These are phyloP conservation scores for Bombus soroeensis DNA, from an alignment of 1,140 invertebrate genomes.

Conservation along the genomic window DNA sequence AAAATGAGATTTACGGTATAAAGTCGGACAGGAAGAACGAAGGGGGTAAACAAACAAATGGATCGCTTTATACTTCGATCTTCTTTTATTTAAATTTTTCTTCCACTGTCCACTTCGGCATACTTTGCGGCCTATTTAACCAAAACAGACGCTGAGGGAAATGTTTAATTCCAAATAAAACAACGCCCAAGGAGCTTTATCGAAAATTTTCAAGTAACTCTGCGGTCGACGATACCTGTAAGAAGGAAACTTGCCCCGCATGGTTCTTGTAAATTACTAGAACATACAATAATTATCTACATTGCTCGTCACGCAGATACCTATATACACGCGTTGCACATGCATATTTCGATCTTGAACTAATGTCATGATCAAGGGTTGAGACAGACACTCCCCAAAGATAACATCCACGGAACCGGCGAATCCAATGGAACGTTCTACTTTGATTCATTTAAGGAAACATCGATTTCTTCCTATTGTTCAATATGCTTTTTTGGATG, in stretches of 20 bases:
- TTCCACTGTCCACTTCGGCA: constrained; percentile 44
- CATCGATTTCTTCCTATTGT: constrained; percentile 17
- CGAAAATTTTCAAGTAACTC: constrained; percentile 21
- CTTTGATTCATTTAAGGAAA: constrained; percentile 15
- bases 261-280: constrained; percentile 54
- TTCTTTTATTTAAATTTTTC: constrained; percentile 60
- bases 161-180: constrained; percentile 27
- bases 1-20: not conserved
- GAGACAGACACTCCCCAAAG: constrained; percentile 17
- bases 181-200: constrained; percentile 38
- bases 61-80: constrained; percentile 51
- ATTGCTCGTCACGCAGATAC: constrained; percentile 62
- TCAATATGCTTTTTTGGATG: constrained; percentile 12
- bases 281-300: constrained; percentile 66
- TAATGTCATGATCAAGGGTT: constrained; percentile 25
- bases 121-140: constrained; percentile 55
- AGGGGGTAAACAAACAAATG: constrained; percentile 6
- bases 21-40: not conserved
- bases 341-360: constrained; percentile 45
- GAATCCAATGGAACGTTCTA: not conserved
- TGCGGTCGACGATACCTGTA: constrained; percentile 25
- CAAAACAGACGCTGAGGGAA: constrained; percentile 52
- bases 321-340: constrained; percentile 60
- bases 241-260: not conserved
- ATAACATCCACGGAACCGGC: constrained; percentile 30